These are phyloP conservation scores for Amphimedon queenslandica DNA, from an alignment of 37 sponge, comb jelly and placozoan species.

Conservation along the genomic window DNA sequence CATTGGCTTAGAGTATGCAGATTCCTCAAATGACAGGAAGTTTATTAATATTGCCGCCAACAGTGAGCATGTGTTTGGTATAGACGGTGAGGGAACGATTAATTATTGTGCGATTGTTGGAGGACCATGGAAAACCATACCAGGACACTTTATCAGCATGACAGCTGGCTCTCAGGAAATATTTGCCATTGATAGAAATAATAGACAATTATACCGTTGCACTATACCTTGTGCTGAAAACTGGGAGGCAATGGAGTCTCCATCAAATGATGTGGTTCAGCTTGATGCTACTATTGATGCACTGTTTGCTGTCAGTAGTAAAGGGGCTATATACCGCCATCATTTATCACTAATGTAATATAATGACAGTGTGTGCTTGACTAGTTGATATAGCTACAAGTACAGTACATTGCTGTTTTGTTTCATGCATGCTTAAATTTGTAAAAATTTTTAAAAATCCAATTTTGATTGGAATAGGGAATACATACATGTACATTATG, in stretches of 20 bases:
- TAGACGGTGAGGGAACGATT: background rate
- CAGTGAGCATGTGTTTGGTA: background rate
- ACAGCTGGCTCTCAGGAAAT: background rate
- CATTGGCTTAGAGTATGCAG: background rate
- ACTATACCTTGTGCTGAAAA: background rate
- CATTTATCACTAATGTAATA: background rate
- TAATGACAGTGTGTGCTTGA: too few relatives aligned
- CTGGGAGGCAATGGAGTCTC: background rate
- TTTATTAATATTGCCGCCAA: background rate
- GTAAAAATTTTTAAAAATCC: too few relatives aligned
- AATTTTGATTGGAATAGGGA: too few relatives aligned
- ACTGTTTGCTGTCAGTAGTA: background rate
- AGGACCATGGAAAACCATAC: background rate
- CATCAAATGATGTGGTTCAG: background rate
- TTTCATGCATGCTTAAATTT: too few relatives aligned
- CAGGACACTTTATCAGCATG: background rate
- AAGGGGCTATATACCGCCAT: background rate
- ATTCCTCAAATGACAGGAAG: background rate
- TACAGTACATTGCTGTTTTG: too few relatives aligned
- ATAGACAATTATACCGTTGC: background rate
- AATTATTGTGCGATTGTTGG: background rate
- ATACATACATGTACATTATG: too few relatives aligned
- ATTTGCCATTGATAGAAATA: background rate
- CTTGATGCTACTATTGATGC: slow-evolving; percentile 1
- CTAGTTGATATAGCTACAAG: too few relatives aligned